phyloP scores from a whole-genome alignment of 2,113 vertebrate species.

The Anseranas semipalmata region DNA sequence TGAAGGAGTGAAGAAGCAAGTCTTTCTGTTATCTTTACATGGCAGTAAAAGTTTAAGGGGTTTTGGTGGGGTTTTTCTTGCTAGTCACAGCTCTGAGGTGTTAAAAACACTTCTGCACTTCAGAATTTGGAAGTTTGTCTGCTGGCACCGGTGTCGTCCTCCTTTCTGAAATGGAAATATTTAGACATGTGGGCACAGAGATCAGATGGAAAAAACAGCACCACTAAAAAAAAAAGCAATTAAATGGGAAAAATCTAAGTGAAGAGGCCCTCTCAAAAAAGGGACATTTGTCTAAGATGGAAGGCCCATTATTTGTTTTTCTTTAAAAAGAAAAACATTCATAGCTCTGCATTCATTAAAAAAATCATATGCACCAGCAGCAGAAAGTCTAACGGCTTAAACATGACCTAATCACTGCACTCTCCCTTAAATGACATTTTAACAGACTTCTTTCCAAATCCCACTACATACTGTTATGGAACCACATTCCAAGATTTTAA shows the following conservation, averaged over 20 bases:
- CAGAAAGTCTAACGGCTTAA: neutral
- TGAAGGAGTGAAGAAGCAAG: neutral
- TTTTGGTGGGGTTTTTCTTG: neutral
- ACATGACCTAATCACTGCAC: neutral
- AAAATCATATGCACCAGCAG: neutral
- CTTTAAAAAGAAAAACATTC: neutral
- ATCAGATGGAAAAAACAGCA: neutral
- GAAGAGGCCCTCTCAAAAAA: rapidly evolving
- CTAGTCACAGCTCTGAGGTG: neutral
- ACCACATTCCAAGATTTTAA: neutral
- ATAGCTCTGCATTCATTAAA: neutral
- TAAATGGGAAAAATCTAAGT: neutral
- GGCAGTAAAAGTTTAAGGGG: neutral
- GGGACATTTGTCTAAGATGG: neutral
- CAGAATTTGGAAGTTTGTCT: neutral
- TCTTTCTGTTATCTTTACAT: neutral
- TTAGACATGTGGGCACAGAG: neutral
- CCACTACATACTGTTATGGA: neutral
- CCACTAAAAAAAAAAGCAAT: neutral
- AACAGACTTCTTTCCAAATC: slow-evolving; percentile 7
- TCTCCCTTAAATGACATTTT: neutral
- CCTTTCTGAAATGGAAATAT: neutral
- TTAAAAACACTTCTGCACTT: neutral
- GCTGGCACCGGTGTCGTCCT: neutral
- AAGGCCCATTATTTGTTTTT: neutral